Conservation (phyloP, 2,797 vertebrate species). For the Parotocinclus haroldoi region DNA sequence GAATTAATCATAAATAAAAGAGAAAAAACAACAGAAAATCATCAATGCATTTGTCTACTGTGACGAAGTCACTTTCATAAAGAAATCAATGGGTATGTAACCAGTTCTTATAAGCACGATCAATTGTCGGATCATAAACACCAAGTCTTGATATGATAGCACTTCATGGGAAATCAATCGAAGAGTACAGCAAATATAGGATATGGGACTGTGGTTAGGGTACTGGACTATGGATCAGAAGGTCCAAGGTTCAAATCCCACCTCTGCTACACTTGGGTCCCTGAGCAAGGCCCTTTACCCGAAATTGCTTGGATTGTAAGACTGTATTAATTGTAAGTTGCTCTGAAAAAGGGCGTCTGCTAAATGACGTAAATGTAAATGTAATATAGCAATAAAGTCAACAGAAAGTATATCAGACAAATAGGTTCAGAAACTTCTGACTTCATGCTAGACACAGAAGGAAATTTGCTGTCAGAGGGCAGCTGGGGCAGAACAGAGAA, state of each 20-base stretch:
- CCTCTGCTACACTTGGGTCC: no score
- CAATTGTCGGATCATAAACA: conserved; percentile 26
- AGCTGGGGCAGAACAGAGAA: neutral
- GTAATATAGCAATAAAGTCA: conserved; percentile 35
- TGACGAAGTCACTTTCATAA: conserved; percentile 31
- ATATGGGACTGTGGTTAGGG: no score
- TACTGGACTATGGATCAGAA: no score
- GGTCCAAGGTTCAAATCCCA: no score
- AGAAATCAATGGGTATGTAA: conserved; percentile 7
- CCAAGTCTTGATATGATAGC: neutral
- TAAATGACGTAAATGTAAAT: no score
- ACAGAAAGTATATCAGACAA: neutral
- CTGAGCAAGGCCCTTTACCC: no score
- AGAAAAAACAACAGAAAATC: no score
- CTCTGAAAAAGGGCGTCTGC: no score
- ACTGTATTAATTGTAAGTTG: no score
- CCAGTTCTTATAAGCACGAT: neutral
- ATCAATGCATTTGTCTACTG: no score
- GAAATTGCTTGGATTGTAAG: no score
- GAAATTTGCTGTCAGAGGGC: conserved; percentile 10
- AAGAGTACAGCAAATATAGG: conserved; percentile 2
- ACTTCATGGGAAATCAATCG: conserved; percentile 5
- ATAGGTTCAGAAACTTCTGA: conserved; percentile 22
- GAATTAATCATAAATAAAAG: no score
- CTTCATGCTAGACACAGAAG: neutral